Conservation (phyloP, 2,888 invertebrate species). For the Xanthorhoe designata region DNA sequence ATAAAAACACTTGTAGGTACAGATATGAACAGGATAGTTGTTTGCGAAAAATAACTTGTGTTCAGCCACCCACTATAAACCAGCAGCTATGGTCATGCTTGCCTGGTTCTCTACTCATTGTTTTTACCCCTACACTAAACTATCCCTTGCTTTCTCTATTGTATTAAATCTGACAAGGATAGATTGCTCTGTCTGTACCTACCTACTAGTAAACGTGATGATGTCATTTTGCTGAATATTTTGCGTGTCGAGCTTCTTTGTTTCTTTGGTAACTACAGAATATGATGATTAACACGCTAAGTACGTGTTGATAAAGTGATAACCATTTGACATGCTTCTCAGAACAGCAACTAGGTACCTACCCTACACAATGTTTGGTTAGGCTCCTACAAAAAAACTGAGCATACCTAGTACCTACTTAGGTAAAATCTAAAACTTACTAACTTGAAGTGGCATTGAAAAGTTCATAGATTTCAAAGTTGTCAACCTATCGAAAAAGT, state of each 20-base stretch:
- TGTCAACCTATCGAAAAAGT: neutral
- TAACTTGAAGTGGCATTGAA: too few relatives aligned
- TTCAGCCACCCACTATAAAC: slow-evolving; percentile 34
- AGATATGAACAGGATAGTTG: slow-evolving; percentile 1
- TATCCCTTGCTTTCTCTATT: slow-evolving; percentile 38
- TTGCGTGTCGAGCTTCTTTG: slow-evolving; percentile 40
- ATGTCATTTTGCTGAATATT: slow-evolving; percentile 44
- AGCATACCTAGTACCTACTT: neutral
- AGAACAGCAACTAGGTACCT: too few relatives aligned
- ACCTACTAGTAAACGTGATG: slow-evolving; percentile 31
- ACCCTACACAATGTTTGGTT: neutral
- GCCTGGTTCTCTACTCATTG: slow-evolving; percentile 31
- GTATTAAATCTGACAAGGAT: slow-evolving; percentile 34
- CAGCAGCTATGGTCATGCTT: slow-evolving; percentile 40
- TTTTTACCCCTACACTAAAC: slow-evolving; percentile 37
- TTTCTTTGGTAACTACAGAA: slow-evolving; percentile 38
- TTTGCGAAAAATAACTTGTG: slow-evolving; percentile 29
- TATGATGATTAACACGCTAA: slow-evolving; percentile 36
- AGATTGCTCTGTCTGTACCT: slow-evolving; percentile 24
- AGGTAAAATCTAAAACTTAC: too few relatives aligned
- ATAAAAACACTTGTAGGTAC: slow-evolving; percentile 8
- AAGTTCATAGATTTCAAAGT: too few relatives aligned
- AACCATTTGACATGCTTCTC: slow-evolving; percentile 29
- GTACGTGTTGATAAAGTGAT: slow-evolving; percentile 32
- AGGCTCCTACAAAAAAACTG: neutral